Conservation (phyloP, 2,888 invertebrate species). For the Drosophila neonasuta region DNA sequence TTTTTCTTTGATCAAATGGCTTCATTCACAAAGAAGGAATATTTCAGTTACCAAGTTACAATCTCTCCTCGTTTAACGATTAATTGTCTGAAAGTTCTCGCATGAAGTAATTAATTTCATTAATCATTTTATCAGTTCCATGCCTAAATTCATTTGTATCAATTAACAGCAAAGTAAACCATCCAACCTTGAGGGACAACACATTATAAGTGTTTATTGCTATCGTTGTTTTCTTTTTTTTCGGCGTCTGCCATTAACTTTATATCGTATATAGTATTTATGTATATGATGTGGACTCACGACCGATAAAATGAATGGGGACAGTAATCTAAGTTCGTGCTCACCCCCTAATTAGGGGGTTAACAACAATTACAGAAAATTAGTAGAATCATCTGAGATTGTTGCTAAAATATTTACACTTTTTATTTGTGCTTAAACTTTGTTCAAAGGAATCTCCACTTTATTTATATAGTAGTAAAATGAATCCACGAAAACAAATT, state of each 20-base stretch:
- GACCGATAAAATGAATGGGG: conserved; percentile 27
- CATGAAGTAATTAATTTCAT: conserved; percentile 15
- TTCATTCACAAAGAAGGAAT: not conserved
- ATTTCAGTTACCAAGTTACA: not conserved
- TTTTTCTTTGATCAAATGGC: not conserved
- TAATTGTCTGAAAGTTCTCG: conserved; percentile 11
- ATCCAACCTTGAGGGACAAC: conserved; percentile 10
- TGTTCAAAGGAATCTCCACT: not conserved
- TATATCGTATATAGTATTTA: not conserved
- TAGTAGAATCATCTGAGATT: not conserved
- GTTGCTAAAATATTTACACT: conserved; percentile 18
- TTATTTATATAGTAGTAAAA: not conserved
- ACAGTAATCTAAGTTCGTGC: conserved; percentile 19
- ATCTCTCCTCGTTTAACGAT: not conserved
- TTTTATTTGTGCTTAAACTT: not conserved
- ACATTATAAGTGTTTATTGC: conserved; percentile 16
- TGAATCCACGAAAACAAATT: conserved; percentile 1
- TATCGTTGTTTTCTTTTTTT: conserved; percentile 3
- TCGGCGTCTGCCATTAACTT: conserved; percentile 2
- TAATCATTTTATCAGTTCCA: conserved; percentile 25
- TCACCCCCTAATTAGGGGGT: conserved; percentile 4
- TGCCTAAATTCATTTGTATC: conserved; percentile 24
- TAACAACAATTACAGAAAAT: conserved; percentile 6
- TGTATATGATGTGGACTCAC: not conserved
- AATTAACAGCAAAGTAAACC: conserved; percentile 25